Conservation (phyloP, 2,797 vertebrate genomes). For the Amblyraja radiata region DNA sequence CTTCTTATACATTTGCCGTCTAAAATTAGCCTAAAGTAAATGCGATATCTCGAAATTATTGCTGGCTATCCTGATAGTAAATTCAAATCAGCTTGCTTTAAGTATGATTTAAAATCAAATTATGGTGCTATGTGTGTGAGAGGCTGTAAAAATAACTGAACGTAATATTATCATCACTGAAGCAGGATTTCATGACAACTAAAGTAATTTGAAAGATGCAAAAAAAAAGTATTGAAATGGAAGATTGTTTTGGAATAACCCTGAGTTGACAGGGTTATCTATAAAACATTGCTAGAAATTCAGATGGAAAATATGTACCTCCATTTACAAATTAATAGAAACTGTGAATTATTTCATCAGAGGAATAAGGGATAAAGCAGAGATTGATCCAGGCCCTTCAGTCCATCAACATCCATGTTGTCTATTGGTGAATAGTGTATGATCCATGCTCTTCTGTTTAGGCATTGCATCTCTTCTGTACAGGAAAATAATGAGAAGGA, state of each 20-base stretch:
- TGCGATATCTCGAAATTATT: not conserved
- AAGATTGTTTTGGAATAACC: not conserved
- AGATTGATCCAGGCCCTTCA: not conserved
- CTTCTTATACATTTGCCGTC: not conserved
- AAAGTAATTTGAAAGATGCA: not conserved
- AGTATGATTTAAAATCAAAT: not conserved
- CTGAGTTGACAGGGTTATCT: not conserved
- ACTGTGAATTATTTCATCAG: not conserved
- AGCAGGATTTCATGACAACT: not conserved
- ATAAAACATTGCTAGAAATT: not conserved
- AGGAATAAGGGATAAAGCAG: not conserved
- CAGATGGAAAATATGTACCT: not conserved
- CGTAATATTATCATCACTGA: not conserved
- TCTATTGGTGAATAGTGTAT: not conserved
- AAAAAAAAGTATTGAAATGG: not conserved
- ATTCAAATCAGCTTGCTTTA: not conserved
- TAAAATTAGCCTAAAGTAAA: not conserved
- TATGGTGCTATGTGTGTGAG: not conserved
- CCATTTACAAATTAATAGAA: not conserved
- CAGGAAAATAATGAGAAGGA: not conserved
- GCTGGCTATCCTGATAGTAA: not conserved
- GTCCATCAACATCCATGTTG: not conserved
- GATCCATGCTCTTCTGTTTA: not conserved
- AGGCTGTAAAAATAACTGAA: not conserved
- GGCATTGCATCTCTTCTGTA: not conserved